Conservation (phyloP, 2,113 vertebrate genomes). For the Otus sunia region DNA sequence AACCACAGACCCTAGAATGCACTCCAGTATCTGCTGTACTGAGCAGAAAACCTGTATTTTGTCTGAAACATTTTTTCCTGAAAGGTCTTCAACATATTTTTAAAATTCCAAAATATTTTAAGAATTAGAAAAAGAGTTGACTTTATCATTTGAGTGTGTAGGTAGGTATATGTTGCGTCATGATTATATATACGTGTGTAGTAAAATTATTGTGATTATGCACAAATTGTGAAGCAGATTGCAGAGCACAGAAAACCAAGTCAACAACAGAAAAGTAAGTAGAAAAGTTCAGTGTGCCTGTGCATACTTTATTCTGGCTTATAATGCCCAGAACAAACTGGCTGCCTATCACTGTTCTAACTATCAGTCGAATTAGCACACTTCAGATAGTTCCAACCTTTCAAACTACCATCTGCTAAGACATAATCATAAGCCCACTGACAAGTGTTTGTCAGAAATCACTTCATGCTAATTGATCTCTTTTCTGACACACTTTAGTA, state of each 20-base stretch:
- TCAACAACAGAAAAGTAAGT: neutral
- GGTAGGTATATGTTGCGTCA: neutral
- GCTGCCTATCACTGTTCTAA: neutral
- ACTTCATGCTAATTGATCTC: conserved; percentile 23
- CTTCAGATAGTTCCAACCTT: neutral
- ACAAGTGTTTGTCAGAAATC: conserved; percentile 35
- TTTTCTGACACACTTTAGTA: neutral
- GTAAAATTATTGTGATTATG: neutral
- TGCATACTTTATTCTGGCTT: neutral
- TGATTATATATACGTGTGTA: neutral
- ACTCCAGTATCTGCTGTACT: neutral
- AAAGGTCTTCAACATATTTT: neutral
- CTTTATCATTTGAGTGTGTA: neutral
- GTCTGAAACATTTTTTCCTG: neutral
- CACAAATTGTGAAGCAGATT: neutral
- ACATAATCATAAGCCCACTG: neutral
- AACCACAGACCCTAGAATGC: neutral
- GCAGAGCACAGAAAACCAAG: neutral
- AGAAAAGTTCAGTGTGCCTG: neutral
- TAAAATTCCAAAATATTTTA: neutral
- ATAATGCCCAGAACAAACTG: neutral
- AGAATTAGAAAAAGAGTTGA: neutral
- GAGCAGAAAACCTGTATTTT: neutral
- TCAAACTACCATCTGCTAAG: neutral
- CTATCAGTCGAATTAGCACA: neutral